Percentiles rank a stretch among this genome's conserved stretches.
Evolutionary conservation across 92 coral and sea anemone genomes (phyloP).

Genomic region (Palythoa heliodiscus): DNA sequence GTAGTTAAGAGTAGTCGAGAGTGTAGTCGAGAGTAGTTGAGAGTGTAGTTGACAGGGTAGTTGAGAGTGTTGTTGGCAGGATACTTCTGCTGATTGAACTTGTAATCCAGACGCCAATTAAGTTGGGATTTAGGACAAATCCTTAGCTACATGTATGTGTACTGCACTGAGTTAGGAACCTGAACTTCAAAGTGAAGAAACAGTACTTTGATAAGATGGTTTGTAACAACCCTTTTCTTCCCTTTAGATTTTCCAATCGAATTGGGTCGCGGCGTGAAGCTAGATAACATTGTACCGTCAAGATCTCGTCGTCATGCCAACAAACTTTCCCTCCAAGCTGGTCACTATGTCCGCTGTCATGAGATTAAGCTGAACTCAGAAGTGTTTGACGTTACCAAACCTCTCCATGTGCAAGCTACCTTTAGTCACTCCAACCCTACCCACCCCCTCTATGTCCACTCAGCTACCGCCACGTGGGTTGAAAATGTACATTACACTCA

Average conservation of each 20-base stretch:
- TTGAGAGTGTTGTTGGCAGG: too few relatives aligned
- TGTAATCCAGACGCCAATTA: too few relatives aligned
- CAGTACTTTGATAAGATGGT: too few relatives aligned
- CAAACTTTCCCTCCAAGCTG: not conserved
- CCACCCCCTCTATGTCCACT: slow-evolving; percentile 40
- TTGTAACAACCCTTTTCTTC: not conserved
- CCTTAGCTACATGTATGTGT: too few relatives aligned
- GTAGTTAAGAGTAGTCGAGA: too few relatives aligned
- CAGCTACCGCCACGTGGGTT: slow-evolving; percentile 55
- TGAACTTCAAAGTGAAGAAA: too few relatives aligned
- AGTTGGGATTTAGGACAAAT: too few relatives aligned
- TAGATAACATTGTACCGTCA: not conserved
- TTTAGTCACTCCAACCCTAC: slow-evolving; percentile 55
- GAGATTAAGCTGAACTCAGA: slow-evolving; percentile 46
- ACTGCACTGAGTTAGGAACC: too few relatives aligned
- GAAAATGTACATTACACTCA: slow-evolving; percentile 23
- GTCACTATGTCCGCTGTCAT: slow-evolving; percentile 27
- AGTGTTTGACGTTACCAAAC: slow-evolving; percentile 54
- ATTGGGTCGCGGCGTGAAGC: not conserved
- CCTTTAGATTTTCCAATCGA: slow-evolving; percentile 21
- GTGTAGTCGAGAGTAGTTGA: too few relatives aligned
- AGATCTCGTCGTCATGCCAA: too few relatives aligned
- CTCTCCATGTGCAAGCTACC: slow-evolving; percentile 59
- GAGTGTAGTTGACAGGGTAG: too few relatives aligned
- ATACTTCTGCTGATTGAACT: too few relatives aligned